Base-by-base conservation (phyloP, 2,797 vertebrate species). In the Vultur gryphus region DNA sequence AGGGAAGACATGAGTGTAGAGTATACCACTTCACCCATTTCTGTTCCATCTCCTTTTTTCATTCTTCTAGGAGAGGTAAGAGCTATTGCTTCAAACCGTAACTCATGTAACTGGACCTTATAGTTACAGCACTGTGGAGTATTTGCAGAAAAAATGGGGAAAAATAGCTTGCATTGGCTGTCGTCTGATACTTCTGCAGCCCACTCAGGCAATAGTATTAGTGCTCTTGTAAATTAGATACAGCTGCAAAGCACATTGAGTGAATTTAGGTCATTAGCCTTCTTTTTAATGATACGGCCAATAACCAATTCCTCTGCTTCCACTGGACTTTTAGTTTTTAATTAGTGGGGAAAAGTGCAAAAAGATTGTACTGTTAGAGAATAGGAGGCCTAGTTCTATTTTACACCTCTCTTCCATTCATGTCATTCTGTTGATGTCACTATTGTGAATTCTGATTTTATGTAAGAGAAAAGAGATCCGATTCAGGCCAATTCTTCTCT, bases 371-470 rank as follows among this genome's bases (percentile, higher is more conserved):
- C n/a, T 73, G 37, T 29, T 87, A 62, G 61, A 80, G 73, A 87
- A 88, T 54, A 85, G 89, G 62, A 92, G 89, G 51, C 84, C 69
- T 96, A 80, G 76, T 89, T 96, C 87, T 94, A 89, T 75, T 97
- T 86, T 89, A 61, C 55, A 94, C 89, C 79, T 93, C 82, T 94
- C 85, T 96, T 92, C 84, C 91, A 90, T 96, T 95, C 92, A 73
- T 96, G 87, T 95, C 92, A 91, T 96, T 88, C 87, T 94, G 97
- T 97, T 96, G 91, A 95, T 92, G 95, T 96, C 91, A 96, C 92
- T 96, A 92, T 93, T 94, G 91, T 97, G 84, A 94, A 92, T 94
- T 92, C 87, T 79, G 66, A 88, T 92, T 93, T 86, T 93, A 57
- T 89, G 84, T 61, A 77, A 78, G 67, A 93, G 37, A 72, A 76